phyloP scores from a whole-genome alignment of 2,113 vertebrate genomes.

The Oncorhynchus masou region DNA sequence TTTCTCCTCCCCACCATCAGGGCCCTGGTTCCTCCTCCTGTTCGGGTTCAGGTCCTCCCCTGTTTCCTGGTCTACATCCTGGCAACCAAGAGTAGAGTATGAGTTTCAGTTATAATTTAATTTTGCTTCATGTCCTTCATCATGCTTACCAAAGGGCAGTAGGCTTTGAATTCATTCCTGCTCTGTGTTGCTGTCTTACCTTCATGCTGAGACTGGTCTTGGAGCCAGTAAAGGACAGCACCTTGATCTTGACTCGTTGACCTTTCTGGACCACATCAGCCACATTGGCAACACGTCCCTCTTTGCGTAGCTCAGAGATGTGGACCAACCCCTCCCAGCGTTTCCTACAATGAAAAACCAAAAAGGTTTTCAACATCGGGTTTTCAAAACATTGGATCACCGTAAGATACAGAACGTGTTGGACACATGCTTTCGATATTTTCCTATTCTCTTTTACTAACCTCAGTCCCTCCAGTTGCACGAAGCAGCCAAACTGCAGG shows the following conservation, averaged over 20 bases:
- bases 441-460: slow-evolving; percentile 46
- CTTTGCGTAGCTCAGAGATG: slow-evolving; percentile 92
- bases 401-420: too few relatives aligned
- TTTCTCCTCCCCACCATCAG: slow-evolving; percentile 84
- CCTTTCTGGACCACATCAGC: slow-evolving; percentile 98
- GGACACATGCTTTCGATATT: too few relatives aligned
- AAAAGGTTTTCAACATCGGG: not conserved
- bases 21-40: slow-evolving; percentile 84
- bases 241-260: slow-evolving; percentile 95
- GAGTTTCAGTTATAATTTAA: too few relatives aligned
- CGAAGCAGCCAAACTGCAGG: slow-evolving; percentile 99
- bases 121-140: too few relatives aligned
- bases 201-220: slow-evolving; percentile 99
- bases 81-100: not conserved
- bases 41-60: slow-evolving; percentile 97
- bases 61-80: slow-evolving; percentile 98
- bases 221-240: slow-evolving; percentile 95
- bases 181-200: slow-evolving; percentile 67
- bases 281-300: slow-evolving; percentile 94
- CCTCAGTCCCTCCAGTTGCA: slow-evolving; percentile 95
- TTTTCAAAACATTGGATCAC: not conserved
- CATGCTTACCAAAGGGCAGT: too few relatives aligned
- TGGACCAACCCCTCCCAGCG: slow-evolving; percentile 98
- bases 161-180: too few relatives aligned
- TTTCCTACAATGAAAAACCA: slow-evolving; percentile 74